Base-by-base conservation (phyloP, 2,888 invertebrate species). In the Hyppa rectilinea region DNA sequence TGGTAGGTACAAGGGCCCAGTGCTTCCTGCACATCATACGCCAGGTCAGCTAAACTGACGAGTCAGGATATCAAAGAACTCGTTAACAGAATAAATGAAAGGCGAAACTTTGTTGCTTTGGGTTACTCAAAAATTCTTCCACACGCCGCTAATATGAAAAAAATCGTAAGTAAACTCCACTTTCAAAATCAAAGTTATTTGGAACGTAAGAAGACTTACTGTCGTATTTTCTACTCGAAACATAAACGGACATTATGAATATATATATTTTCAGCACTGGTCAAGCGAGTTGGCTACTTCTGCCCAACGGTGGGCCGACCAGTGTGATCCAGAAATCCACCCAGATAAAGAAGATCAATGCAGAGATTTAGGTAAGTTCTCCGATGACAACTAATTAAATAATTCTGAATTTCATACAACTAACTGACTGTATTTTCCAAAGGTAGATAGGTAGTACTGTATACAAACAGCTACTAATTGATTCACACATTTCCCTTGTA, bases 221-320 rank as follows among this genome's bases (percentile, higher is more conserved):
- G 7, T n/a, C 14, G 29, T 29, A 29, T 29, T 43, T 43, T 59
- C 9, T n/a, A 20, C 34, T 20, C 34, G 23, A 61, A 34, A 20
- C 23, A 34, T 61, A 20, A 49, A 26, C 31, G 29, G 6, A 43
- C 2, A 29, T 69, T 1, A 40, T 10, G 6, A 36, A 31, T 55
- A 43, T 53, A 29, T 47, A 4, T 38, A 14, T 69, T 88, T 86
- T n/a, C 82, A 95, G 95, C 81, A 68, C 49, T 95, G 95, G 95
- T 94, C 94, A 10, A 70, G 84, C 59, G 91, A 92, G 70, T 82
- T 95, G 38, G 93, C 93, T 0, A 81, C 49, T 26, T 87, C 88
- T 61, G 95, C 95, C 3, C 95, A 95, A 73, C 89, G 94, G 23
- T 95, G 95, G 95, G 94, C 87, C 6, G 95, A 95, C 71, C 95